Conservation (phyloP, 2,797 vertebrate species). For the Serranus cabrilla region DNA sequence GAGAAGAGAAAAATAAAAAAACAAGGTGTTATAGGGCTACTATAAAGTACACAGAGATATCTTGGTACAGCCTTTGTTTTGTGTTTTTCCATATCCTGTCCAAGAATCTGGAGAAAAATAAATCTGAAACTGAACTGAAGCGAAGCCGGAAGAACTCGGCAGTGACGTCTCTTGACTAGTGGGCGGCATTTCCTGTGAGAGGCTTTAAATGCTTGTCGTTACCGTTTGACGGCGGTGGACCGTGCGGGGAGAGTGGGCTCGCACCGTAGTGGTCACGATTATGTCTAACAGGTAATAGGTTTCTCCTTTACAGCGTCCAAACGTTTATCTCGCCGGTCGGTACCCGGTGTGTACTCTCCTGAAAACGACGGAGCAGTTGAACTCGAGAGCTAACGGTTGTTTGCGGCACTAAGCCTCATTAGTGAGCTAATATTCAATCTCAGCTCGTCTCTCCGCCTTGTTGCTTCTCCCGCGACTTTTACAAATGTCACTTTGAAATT, state of each 20-base stretch:
- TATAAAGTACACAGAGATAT: too few species aligned
- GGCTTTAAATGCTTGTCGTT: slow-evolving; percentile 35
- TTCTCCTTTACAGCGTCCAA: background rate
- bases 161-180: background rate
- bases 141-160: slow-evolving; percentile 50
- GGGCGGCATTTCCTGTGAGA: slow-evolving; percentile 41
- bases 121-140: too few species aligned
- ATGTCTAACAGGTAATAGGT: slow-evolving; percentile 68
- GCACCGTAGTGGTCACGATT: slow-evolving; percentile 61
- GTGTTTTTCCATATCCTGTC: too few species aligned
- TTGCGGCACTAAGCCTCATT: slow-evolving; percentile 69
- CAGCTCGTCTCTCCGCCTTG: slow-evolving; percentile 23
- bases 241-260: slow-evolving; percentile 27
- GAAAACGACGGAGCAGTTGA: background rate
- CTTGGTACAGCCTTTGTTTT: too few species aligned
- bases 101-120: too few species aligned
- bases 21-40: too few species aligned
- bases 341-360: background rate
- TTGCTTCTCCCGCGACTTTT: slow-evolving; percentile 22
- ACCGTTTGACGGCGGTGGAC: background rate
- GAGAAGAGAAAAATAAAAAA: too few species aligned
- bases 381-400: slow-evolving; percentile 6
- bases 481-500: background rate
- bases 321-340: background rate
- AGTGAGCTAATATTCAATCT: slow-evolving; percentile 55